These are phyloP conservation scores for Morelia viridis DNA, from an alignment of 2,797 vertebrate species.

Conservation along the genomic window DNA sequence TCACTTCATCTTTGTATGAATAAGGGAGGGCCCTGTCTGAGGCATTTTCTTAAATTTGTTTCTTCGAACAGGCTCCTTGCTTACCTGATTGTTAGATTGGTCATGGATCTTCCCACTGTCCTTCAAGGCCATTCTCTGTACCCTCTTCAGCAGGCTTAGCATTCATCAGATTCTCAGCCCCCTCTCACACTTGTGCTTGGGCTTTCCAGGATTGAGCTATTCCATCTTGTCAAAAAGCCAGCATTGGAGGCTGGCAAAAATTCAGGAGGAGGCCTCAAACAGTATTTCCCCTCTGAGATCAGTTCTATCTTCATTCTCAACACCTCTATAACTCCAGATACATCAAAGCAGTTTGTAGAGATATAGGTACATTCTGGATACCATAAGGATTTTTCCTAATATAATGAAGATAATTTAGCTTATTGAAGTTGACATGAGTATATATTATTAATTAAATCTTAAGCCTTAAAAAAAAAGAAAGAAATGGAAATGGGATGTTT, in stretches of 20 bases:
- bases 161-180: background rate
- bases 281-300: background rate
- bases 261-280: background rate
- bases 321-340: background rate
- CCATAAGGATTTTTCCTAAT: background rate
- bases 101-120: background rate
- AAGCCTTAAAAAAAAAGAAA: background rate
- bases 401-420: background rate
- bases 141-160: background rate
- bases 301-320: background rate
- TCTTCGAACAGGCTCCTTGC: background rate
- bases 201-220: background rate
- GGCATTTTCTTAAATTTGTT: background rate
- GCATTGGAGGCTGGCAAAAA: background rate
- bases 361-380: background rate
- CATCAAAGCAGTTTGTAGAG: background rate
- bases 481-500: background rate
- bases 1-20: no score
- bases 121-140: background rate
- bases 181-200: background rate
- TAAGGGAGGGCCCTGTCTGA: no score
- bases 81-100: background rate
- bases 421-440: background rate
- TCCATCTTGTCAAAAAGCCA: background rate
- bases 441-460: background rate